Percentiles rank a stretch among this genome's conserved stretches.
Conservation (phyloP, 2,797 vertebrate genomes). For the Oophaga sylvatica region DNA sequence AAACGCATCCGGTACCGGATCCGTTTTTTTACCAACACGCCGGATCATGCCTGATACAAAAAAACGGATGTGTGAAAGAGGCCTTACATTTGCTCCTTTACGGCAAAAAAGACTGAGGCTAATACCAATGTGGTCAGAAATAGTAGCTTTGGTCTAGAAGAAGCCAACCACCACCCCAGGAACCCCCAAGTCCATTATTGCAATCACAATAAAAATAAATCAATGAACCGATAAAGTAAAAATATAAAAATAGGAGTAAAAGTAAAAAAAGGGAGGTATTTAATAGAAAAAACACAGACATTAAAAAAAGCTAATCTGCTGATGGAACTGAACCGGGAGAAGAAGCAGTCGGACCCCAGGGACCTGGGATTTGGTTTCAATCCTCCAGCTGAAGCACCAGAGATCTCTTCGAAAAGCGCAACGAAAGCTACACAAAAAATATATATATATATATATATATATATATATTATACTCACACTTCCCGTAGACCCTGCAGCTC, state of each 20-base stretch:
- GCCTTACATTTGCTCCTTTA: not conserved
- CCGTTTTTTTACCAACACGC: too few relatives aligned
- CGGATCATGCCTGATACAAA: too few relatives aligned
- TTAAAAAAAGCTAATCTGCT: constrained; percentile 32
- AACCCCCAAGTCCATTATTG: not conserved
- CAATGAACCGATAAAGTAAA: constrained; percentile 62
- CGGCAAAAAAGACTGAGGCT: not conserved
- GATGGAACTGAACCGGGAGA: constrained; percentile 16
- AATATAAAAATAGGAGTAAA: constrained; percentile 26
- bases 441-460: not conserved
- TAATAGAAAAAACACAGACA: not conserved
- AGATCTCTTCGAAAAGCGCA: constrained; percentile 52
- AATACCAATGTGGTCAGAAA: not conserved
- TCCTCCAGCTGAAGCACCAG: constrained; percentile 43
- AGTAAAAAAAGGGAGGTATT: not conserved
- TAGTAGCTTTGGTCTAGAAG: not conserved
- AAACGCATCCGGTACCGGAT: too few relatives aligned
- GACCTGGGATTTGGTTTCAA: constrained; percentile 57
- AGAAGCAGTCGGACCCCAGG: constrained; percentile 8
- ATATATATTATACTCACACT: constrained; percentile 84
- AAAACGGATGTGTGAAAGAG: too few relatives aligned
- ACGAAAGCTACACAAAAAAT: constrained; percentile 58
- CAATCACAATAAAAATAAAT: constrained; percentile 15
- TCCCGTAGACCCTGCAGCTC: constrained; percentile 86
- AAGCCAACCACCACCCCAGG: not conserved